phyloP scores from a whole-genome alignment of 2,113 vertebrate species.

The Gopherus flavomarginatus region DNA sequence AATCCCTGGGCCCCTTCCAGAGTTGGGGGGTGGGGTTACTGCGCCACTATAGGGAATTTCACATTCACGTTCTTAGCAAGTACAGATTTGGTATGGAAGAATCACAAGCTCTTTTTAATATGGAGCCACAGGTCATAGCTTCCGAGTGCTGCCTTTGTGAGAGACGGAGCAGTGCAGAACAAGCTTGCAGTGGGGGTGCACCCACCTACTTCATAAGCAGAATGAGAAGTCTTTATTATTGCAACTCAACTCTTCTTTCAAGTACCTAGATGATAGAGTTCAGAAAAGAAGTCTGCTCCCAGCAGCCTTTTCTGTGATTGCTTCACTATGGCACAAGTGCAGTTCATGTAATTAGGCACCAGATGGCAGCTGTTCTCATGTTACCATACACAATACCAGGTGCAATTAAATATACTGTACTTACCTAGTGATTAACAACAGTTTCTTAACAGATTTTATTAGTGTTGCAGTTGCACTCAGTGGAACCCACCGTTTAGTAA shows the following conservation, averaged over 20 bases:
- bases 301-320: not conserved
- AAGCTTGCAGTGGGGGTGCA: not conserved
- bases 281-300: not conserved
- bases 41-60: not conserved
- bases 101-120: not conserved
- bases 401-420: not conserved
- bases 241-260: not conserved
- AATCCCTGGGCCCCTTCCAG: not conserved
- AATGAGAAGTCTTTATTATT: not conserved
- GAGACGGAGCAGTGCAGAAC: not conserved
- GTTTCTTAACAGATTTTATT: not conserved
- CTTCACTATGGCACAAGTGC: not conserved
- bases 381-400: not conserved
- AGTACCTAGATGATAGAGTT: not conserved
- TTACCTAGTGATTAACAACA: not conserved
- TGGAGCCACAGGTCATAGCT: not conserved
- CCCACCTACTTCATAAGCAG: not conserved
- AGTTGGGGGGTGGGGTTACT: no score
- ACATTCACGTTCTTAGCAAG: not conserved
- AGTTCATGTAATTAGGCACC: not conserved
- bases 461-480: no score
- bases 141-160: not conserved
- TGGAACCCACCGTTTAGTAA: not conserved
- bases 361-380: not conserved
- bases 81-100: not conserved